Evolutionary conservation across 1,140 invertebrate species (phyloP), one percentile per base, ranked within the genome.

Genomic region (Acromyrmex echinatior): DNA sequence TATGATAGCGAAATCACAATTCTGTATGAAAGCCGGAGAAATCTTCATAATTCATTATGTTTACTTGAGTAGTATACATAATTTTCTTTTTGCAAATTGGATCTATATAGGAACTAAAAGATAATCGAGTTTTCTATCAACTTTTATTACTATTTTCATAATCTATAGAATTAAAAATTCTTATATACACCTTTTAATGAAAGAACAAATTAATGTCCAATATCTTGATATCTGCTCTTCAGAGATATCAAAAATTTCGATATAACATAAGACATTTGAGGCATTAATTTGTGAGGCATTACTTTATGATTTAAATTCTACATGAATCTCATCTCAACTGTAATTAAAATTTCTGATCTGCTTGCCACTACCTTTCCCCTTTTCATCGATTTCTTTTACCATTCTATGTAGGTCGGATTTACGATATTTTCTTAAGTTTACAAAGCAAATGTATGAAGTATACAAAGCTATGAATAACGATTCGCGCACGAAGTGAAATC

Each of bases 401-500:
- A 31, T 16, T 10, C 25, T 16, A 16, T 51, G 53, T 66, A 21
- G 18, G 7, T 18, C 12, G 21, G 21, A 0, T 58, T 73, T n/a
- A 73, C 7, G 10, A 28, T 49, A 16, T 21, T n/a, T 58, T 81
- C 25, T 60, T 73, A 45, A 16, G 25, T 45, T n/a, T 49, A n/a
- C 21, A 7, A 12, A 28, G 18, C 35, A 12, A 45, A 10, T 2
- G 2, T 45, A 10, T 45, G 39, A 45, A 45, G 31, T 45, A 45
- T 45, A 45, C 39, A 45, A 45, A 45, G 39, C n/a, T 28, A 62
- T 58, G 31, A 53, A 39, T 88, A 73, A 78, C 39, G 66, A 84
- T 49, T 14, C 31, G 56, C 35, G 56, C 21, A 7, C 4, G 21
- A 60, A 60, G 68, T 74, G 45, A 62, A 89, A 66, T 51, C 21